Evolutionary conservation across 2,888 invertebrate genomes (phyloP).

Genomic region (Oligia fasciuncula): DNA sequence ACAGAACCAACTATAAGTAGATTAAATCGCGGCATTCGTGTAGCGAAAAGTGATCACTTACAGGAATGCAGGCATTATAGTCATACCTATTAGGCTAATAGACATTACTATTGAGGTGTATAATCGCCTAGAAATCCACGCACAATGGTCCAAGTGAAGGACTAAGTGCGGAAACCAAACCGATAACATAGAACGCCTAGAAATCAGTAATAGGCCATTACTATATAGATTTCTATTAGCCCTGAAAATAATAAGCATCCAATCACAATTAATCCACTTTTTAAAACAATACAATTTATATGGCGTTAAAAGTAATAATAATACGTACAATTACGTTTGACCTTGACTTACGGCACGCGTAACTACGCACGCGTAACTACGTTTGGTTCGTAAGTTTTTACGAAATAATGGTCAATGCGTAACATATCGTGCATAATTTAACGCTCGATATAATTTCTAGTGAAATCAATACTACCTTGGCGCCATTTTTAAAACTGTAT

Average conservation of each 20-base stretch:
- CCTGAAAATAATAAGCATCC: not conserved
- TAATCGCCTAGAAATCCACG: not conserved
- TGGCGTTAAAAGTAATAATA: slow-evolving; percentile 3
- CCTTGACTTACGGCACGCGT: slow-evolving; percentile 47
- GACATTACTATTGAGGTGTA: not conserved
- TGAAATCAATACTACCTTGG: slow-evolving; percentile 65
- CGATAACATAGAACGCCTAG: no score
- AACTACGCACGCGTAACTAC: not conserved
- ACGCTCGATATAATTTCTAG: slow-evolving; percentile 55
- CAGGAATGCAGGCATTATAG: slow-evolving; percentile 6
- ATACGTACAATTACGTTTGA: slow-evolving; percentile 26
- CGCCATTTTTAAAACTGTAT: slow-evolving; percentile 49
- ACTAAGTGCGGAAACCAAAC: no score
- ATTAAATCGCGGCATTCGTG: not conserved
- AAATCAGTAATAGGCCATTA: not conserved
- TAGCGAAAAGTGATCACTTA: not conserved
- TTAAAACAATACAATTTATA: slow-evolving; percentile 21
- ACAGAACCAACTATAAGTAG: not conserved
- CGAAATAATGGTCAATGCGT: slow-evolving; percentile 42
- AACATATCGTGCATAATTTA: slow-evolving; percentile 57
- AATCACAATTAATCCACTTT: slow-evolving; percentile 1
- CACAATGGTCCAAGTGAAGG: no score
- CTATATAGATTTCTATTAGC: slow-evolving; percentile 17
- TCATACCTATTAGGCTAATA: not conserved
- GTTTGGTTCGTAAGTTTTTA: slow-evolving; percentile 35